Evolutionary conservation across 2,888 invertebrate species (phyloP).

Genomic region (Brachypalpus laphriformis): DNA sequence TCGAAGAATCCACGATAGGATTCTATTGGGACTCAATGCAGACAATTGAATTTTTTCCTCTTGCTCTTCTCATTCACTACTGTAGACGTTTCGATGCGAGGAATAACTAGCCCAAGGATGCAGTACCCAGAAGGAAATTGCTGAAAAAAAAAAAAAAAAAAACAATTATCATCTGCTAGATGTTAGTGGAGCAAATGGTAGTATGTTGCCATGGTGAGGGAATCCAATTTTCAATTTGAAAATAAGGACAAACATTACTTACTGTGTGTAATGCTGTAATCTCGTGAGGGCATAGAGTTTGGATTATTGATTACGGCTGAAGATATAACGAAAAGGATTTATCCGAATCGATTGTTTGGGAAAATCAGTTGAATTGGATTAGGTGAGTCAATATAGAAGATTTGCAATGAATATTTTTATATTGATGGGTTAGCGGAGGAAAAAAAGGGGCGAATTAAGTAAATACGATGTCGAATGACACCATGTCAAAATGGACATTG

Average conservation of each 20-base stretch:
- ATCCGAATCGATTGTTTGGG: slow-evolving; percentile 51
- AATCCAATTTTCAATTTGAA: slow-evolving; percentile 69
- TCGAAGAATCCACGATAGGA: slow-evolving; percentile 32
- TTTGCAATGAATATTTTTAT: slow-evolving; percentile 3
- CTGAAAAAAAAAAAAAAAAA: slow-evolving; percentile 49
- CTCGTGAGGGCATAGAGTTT: slow-evolving; percentile 3
- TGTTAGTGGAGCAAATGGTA: slow-evolving; percentile 29
- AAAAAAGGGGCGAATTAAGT: neutral
- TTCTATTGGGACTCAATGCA: slow-evolving; percentile 52
- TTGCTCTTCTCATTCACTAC: neutral
- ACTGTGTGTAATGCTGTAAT: slow-evolving; percentile 59
- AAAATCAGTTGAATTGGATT: slow-evolving; percentile 61
- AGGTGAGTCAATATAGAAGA: slow-evolving; percentile 16
- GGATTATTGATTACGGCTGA: slow-evolving; percentile 60
- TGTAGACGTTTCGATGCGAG: neutral
- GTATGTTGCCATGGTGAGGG: slow-evolving; percentile 26
- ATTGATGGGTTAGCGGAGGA: neutral
- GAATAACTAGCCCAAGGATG: slow-evolving; percentile 25
- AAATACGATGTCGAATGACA: neutral
- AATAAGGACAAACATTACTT: slow-evolving; percentile 73
- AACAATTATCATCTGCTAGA: slow-evolving; percentile 50
- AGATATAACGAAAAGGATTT: slow-evolving; percentile 41
- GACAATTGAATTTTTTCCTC: slow-evolving; percentile 56
- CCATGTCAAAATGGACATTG: neutral
- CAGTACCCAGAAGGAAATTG: slow-evolving; percentile 52